Evolutionary conservation across 1,140 invertebrate genomes (phyloP).

Genomic region (Frieseomelitta varia): DNA sequence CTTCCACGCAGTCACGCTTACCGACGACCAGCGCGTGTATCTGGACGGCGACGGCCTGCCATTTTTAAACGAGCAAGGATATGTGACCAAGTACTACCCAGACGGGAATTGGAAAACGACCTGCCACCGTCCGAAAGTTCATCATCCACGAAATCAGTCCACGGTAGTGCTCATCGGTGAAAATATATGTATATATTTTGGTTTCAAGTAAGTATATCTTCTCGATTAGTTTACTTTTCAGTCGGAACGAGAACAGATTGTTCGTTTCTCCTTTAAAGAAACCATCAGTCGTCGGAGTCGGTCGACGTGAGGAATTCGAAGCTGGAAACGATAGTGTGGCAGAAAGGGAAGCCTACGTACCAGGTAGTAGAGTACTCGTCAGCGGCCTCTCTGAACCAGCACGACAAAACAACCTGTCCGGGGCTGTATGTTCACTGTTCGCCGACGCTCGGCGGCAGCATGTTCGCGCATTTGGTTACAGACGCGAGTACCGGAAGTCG

Average conservation of each 20-base stretch:
- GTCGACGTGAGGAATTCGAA: conserved; percentile 40
- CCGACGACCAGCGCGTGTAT: conserved; percentile 84
- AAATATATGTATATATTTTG: conserved; percentile 84
- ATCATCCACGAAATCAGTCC: conserved; percentile 71
- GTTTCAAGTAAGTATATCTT: conserved; percentile 83
- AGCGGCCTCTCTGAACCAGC: neutral
- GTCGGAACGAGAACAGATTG: too few species aligned
- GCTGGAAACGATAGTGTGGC: conserved; percentile 31
- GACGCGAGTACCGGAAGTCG: conserved; percentile 59
- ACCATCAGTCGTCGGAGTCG: conserved; percentile 48
- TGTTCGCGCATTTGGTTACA: conserved; percentile 57
- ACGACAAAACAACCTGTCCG: conserved; percentile 46
- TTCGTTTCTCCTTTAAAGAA: conserved; percentile 53
- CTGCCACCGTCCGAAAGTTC: conserved; percentile 80
- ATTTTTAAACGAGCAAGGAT: conserved; percentile 83
- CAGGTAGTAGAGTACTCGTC: conserved; percentile 20
- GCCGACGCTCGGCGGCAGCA: conserved; percentile 67
- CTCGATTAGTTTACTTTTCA: too few species aligned
- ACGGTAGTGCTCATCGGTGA: conserved; percentile 45
- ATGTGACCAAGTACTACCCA: conserved; percentile 83
- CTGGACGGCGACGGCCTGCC: conserved; percentile 84
- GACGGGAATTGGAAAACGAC: conserved; percentile 84
- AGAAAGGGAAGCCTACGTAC: neutral
- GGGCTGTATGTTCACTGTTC: conserved; percentile 69
- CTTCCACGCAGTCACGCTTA: conserved; percentile 83